Evolutionary conservation across 1,140 invertebrate species (phyloP).

Genomic region (Sitophilus oryzae): DNA sequence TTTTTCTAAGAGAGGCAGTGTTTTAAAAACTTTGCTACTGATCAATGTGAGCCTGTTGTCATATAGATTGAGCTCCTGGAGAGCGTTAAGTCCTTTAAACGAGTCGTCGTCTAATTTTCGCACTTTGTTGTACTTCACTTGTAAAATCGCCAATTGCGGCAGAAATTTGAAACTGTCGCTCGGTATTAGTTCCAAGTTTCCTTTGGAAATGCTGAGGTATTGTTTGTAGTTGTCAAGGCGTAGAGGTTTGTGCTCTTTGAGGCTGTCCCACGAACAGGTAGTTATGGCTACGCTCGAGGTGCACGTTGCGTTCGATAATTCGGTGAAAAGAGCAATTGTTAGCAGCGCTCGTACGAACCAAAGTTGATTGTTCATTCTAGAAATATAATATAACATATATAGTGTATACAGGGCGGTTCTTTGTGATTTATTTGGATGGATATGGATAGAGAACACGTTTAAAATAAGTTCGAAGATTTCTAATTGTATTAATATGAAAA

Average conservation of each 20-base stretch:
- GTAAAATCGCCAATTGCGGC: slow-evolving; percentile 13
- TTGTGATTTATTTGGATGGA: too few species aligned
- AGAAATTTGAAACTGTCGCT: slow-evolving; percentile 12
- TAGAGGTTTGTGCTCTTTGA: slow-evolving; percentile 9
- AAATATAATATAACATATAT: too few species aligned
- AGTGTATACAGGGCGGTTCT: too few species aligned
- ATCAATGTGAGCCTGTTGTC: slow-evolving; percentile 21
- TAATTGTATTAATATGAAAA: too few species aligned
- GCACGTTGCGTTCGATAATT: too few species aligned
- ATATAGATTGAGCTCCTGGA: slow-evolving; percentile 23
- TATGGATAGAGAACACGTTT: too few species aligned
- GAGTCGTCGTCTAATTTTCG: slow-evolving; percentile 17
- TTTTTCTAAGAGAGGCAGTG: slow-evolving; percentile 15
- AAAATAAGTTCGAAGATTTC: too few species aligned
- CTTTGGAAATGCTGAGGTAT: slow-evolving; percentile 6
- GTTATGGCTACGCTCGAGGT: slow-evolving; percentile 17
- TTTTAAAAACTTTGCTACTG: slow-evolving; percentile 10
- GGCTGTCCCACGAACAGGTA: slow-evolving; percentile 11
- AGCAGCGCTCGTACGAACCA: too few species aligned
- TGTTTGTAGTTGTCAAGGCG: slow-evolving; percentile 17
- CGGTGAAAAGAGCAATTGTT: too few species aligned
- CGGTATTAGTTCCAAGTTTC: slow-evolving; percentile 9
- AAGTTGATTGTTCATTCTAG: too few species aligned
- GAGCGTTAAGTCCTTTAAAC: slow-evolving; percentile 11
- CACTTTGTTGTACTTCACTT: slow-evolving; percentile 19